Evolutionary conservation across 2,113 vertebrate genomes (phyloP), one percentile per base, ranked within the genome.

Genomic region (Physeter macrocephalus): DNA sequence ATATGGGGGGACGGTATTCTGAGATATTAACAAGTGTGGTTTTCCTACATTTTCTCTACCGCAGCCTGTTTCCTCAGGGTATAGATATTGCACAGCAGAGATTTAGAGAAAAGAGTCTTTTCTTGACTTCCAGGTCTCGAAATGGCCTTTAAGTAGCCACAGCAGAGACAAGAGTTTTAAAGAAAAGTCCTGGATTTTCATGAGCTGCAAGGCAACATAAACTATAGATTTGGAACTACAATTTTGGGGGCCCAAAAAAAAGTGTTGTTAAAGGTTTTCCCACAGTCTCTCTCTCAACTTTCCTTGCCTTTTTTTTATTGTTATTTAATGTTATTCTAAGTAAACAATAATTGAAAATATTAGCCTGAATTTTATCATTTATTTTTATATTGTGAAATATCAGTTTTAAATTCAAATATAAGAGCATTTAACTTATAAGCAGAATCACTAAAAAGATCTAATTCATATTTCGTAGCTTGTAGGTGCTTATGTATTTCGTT

Each of bases 241-340:
- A 59, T 92, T 85, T 92, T 34, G 52, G 43, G 57, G 14, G 15
- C 46, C 20, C 39, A 5, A 36, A 39, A 36, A 36, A 88, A 95
- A 93, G 6, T 21, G 11, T 39, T 82, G 49, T 69, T 93, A 69
- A 67, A 93, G 6, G 20, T 75, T 69, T 82, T 61, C 49, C 41
- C 27, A n/a, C 4, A 25, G 21, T 36, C 75, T 80, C 49, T 31
- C 46, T 90, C 36, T 89, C 77, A 95, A 88, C 41, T 36, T 92
- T 27, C 27, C 20, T 36, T 9, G 12, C 17, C 39, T 80, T 78
- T 64, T 69, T 34, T 59, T 57, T 14, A 61, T 7, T 84, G 36
- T 89, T 93, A 61, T n/a, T 75, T 93, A 88, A 86, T 81, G 59
- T 54, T 21, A 87, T 87, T 84, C 21, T 74, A 95, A 91, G 27